Evolutionary conservation across 1,140 invertebrate genomes (phyloP).

Genomic region (Drosophila ironensis): DNA sequence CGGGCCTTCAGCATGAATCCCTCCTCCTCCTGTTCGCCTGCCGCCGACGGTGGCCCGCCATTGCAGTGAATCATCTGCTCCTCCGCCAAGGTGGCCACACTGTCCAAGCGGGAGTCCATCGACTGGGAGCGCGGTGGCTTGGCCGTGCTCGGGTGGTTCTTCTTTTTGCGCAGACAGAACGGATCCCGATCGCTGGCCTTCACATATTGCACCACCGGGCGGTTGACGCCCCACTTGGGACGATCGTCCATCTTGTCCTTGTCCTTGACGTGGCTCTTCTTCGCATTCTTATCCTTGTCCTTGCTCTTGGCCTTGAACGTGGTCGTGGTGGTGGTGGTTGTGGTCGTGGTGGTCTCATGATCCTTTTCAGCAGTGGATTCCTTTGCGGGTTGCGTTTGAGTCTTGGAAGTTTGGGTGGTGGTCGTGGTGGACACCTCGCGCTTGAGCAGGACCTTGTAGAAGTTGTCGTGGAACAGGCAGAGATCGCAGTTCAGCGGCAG

Average conservation of each 20-base stretch:
- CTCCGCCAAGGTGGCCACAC: conserved; percentile 44
- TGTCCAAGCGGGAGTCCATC: conserved; percentile 71
- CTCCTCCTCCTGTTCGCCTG: conserved; percentile 49
- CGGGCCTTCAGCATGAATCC: conserved; percentile 76
- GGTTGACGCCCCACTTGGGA: conserved; percentile 86
- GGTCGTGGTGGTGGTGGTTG: conserved; percentile 79
- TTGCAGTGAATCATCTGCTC: conserved; percentile 24
- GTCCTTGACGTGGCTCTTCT: conserved; percentile 49
- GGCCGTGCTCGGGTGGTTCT: conserved; percentile 50
- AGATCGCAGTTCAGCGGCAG: conserved; percentile 74
- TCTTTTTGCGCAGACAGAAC: conserved; percentile 82
- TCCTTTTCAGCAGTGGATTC: conserved; percentile 61
- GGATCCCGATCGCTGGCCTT: conserved; percentile 89
- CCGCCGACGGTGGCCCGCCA: conserved; percentile 10
- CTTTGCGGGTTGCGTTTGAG: conserved; percentile 57
- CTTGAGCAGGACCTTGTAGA: conserved; percentile 77
- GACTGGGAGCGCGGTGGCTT: conserved; percentile 66
- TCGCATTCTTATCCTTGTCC: conserved; percentile 72
- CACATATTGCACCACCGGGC: conserved; percentile 86
- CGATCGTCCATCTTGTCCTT: conserved; percentile 82
- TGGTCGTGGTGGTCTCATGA: conserved; percentile 78
- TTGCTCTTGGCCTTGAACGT: conserved; percentile 79
- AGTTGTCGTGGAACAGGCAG: conserved; percentile 77
- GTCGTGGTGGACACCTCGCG: conserved; percentile 78
- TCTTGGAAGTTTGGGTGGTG: conserved; percentile 76